phyloP scores from a whole-genome alignment of 2,888 invertebrate genomes.

The Augochlorella aurata region DNA sequence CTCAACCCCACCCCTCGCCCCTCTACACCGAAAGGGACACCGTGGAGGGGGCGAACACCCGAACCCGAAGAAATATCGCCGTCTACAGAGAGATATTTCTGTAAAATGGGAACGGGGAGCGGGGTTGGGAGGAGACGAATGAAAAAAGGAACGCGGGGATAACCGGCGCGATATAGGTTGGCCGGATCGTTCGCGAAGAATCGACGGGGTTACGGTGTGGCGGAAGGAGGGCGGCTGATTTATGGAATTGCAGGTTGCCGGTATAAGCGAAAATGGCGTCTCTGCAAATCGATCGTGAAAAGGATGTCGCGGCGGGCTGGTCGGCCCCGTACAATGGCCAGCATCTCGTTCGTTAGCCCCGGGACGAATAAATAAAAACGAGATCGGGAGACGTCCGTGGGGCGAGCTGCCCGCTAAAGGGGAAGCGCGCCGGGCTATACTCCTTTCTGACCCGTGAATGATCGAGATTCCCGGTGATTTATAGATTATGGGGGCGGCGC shows the following conservation, averaged over 20 bases:
- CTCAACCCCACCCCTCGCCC: not conserved
- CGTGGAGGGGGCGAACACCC: not conserved
- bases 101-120: slow-evolving; percentile 30
- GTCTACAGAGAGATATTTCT: slow-evolving; percentile 54
- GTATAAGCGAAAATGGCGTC: slow-evolving; percentile 70
- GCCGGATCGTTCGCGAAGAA: slow-evolving; percentile 53
- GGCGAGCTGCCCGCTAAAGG: slow-evolving; percentile 55
- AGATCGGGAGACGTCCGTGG: slow-evolving; percentile 56
- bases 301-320: slow-evolving; percentile 59
- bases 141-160: slow-evolving; percentile 35
- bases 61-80: slow-evolving; percentile 55
- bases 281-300: slow-evolving; percentile 68
- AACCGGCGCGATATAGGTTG: slow-evolving; percentile 52
- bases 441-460: slow-evolving; percentile 70
- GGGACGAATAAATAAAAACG: slow-evolving; percentile 70
- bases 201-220: slow-evolving; percentile 49
- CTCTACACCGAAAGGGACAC: no score
- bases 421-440: slow-evolving; percentile 45
- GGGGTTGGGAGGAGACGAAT: not conserved
- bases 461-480: slow-evolving; percentile 76
- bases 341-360: slow-evolving; percentile 67
- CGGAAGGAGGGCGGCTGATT: slow-evolving; percentile 60
- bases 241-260: slow-evolving; percentile 67
- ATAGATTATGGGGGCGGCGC: slow-evolving; percentile 74
- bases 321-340: slow-evolving; percentile 61